These are phyloP conservation scores for Prosapia bicincta DNA, from an alignment of 2,888 invertebrate genomes.

Conservation along the genomic window DNA sequence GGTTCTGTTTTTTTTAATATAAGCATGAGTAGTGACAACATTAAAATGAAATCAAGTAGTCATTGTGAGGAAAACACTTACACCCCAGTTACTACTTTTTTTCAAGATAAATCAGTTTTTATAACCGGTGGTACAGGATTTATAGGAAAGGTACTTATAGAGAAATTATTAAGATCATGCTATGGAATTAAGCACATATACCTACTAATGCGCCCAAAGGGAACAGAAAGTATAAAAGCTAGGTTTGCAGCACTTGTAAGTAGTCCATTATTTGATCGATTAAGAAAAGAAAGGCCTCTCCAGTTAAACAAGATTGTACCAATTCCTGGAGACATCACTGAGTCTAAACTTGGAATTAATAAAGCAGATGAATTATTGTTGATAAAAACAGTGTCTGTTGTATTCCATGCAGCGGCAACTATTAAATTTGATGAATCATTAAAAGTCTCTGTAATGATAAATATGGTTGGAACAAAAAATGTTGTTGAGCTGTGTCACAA, in stretches of 20 bases:
- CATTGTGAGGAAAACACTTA: not conserved
- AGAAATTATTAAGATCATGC: constrained; percentile 9
- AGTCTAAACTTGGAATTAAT: constrained; percentile 3
- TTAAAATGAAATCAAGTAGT: not conserved
- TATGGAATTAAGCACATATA: not conserved
- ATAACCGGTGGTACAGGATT: constrained; percentile 17
- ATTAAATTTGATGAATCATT: constrained; percentile 16
- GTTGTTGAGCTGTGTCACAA: constrained; percentile 9
- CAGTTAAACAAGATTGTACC: constrained; percentile 7
- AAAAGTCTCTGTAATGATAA: constrained; percentile 7
- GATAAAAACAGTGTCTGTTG: not conserved
- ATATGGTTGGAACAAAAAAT: constrained; percentile 12
- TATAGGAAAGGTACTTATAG: constrained; percentile 13
- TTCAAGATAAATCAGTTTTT: not conserved
- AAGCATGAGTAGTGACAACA: too few relatives aligned
- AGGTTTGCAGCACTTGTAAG: not conserved
- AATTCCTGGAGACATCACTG: not conserved
- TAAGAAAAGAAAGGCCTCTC: not conserved
- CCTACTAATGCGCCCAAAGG: not conserved
- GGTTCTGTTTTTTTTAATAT: too few relatives aligned
- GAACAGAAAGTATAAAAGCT: not conserved
- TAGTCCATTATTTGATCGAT: not conserved
- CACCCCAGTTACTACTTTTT: not conserved
- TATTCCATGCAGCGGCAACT: constrained; percentile 14
- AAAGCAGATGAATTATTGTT: not conserved